Conservation (phyloP, 2,888 invertebrate genomes). For the Lepetodrilus schrolli region DNA sequence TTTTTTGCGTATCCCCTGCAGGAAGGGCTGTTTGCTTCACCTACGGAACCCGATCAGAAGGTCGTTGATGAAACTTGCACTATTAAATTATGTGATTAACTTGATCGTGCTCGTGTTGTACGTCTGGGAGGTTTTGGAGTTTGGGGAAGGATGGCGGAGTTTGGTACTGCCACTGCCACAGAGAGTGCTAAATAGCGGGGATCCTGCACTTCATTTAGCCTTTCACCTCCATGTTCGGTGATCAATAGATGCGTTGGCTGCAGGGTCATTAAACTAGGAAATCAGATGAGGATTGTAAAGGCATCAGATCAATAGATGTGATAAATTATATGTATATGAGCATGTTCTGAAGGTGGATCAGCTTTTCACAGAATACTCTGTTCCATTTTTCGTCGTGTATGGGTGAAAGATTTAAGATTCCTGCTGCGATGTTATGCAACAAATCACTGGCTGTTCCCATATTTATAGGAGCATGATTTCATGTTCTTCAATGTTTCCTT, state of each 20-base stretch:
- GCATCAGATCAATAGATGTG: slow-evolving; percentile 8
- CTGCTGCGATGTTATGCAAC: background rate
- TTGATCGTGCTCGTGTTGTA: background rate
- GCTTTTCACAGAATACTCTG: background rate
- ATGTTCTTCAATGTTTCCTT: too few relatives aligned
- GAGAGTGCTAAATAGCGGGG: background rate
- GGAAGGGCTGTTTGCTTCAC: background rate
- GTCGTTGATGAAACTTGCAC: background rate
- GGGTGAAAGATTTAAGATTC: background rate
- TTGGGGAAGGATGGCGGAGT: background rate
- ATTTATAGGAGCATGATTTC: background rate
- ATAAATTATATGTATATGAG: slow-evolving; percentile 14
- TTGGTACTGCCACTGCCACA: too few relatives aligned
- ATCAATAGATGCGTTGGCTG: slow-evolving; percentile 1
- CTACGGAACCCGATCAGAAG: background rate
- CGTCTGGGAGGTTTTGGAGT: background rate
- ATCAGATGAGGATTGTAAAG: background rate
- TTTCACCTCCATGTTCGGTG: background rate
- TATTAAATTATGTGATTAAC: slow-evolving; percentile 26
- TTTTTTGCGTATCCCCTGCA: background rate
- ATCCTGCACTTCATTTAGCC: slow-evolving; percentile 23
- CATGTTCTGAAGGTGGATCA: background rate
- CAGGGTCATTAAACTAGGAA: background rate
- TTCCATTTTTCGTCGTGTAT: background rate
- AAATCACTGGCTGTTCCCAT: too few relatives aligned